phyloP scores from a whole-genome alignment of 1,140 invertebrate species.

The Teleopsis dalmanni region DNA sequence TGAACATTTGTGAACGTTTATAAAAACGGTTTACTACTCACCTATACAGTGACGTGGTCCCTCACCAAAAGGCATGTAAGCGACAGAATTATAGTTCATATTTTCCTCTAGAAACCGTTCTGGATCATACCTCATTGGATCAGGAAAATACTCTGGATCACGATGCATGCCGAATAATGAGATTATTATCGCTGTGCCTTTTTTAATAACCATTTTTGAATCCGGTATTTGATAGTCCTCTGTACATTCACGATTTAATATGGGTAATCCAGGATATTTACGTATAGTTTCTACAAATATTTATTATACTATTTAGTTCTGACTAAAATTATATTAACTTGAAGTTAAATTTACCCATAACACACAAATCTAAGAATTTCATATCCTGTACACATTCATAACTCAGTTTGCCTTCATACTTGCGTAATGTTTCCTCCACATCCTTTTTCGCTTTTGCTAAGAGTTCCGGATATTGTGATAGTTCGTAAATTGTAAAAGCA shows the following conservation, averaged over 20 bases:
- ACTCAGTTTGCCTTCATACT: slow-evolving; percentile 41
- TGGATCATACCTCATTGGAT: slow-evolving; percentile 56
- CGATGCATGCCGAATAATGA: slow-evolving; percentile 39
- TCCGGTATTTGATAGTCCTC: slow-evolving; percentile 38
- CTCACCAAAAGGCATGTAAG: slow-evolving; percentile 58
- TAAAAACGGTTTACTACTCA: no score
- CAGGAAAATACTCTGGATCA: slow-evolving; percentile 50
- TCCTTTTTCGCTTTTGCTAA: slow-evolving; percentile 52
- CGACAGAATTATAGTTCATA: slow-evolving; percentile 19
- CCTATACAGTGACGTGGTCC: slow-evolving; percentile 58
- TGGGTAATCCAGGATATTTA: slow-evolving; percentile 51
- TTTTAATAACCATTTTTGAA: slow-evolving; percentile 34
- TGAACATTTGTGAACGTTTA: no score
- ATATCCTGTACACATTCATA: slow-evolving; percentile 48
- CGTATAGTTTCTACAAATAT: slow-evolving; percentile 49
- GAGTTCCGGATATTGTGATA: slow-evolving; percentile 50
- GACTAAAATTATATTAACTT: not conserved
- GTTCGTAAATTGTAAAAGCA: slow-evolving; percentile 49
- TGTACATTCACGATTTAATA: slow-evolving; percentile 46
- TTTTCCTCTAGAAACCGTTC: slow-evolving; percentile 54
- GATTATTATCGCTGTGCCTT: slow-evolving; percentile 41
- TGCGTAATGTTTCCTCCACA: slow-evolving; percentile 43
- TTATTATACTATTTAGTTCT: no score
- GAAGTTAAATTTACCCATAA: slow-evolving; percentile 20
- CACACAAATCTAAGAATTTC: slow-evolving; percentile 48